Conservation (phyloP, 2,888 invertebrate genomes). For the Ectemnius continuus region DNA sequence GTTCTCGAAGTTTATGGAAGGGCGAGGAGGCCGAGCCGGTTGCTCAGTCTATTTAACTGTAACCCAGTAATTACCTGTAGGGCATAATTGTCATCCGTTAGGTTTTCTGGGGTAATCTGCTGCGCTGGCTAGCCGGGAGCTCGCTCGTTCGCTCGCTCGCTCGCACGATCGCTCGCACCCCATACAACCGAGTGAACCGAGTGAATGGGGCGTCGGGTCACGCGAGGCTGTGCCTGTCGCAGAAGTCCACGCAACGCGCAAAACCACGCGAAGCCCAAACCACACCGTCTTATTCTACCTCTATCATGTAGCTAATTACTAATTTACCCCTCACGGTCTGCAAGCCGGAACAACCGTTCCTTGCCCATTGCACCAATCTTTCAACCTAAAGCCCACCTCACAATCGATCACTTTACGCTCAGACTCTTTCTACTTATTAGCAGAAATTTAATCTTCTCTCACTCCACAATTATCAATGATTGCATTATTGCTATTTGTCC, state of each 20-base stretch:
- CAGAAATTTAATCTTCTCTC: no score
- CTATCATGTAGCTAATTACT: constrained; percentile 78
- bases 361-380: no score
- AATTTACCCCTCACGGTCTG: constrained; percentile 67
- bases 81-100: constrained; percentile 78
- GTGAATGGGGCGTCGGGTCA: constrained; percentile 70
- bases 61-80: constrained; percentile 75
- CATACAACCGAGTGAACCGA: constrained; percentile 36
- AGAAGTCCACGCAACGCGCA: constrained; percentile 75
- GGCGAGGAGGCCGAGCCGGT: constrained; percentile 50
- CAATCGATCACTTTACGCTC: no score
- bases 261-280: constrained; percentile 76
- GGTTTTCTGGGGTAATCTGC: constrained; percentile 62
- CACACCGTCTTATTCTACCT: constrained; percentile 71
- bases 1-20: constrained; percentile 56
- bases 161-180: constrained; percentile 44
- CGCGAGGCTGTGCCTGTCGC: constrained; percentile 78
- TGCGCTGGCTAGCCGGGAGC: constrained; percentile 21
- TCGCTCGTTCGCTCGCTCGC: constrained; percentile 43
- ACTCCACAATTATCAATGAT: no score
- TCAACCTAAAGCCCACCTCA: no score
- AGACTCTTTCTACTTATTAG: no score
- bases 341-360: no score
- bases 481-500: no score
- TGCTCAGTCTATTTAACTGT: constrained; percentile 73